phyloP scores from a whole-genome alignment of 64 coral and sea anemone genomes.

The Stichodactyla helianthus region DNA sequence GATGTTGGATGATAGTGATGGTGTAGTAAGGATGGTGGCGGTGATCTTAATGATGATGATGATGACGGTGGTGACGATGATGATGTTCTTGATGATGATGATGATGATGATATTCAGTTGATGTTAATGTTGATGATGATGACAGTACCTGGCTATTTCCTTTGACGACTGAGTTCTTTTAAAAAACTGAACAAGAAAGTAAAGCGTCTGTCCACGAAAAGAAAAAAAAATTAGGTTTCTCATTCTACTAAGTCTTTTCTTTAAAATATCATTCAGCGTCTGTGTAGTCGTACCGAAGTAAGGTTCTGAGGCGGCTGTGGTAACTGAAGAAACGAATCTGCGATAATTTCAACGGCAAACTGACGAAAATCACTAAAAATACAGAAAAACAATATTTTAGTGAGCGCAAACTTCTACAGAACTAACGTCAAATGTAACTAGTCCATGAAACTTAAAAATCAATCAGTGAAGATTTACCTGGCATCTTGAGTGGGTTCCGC shows the following conservation, averaged over 20 bases:
- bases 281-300: slow-evolving; percentile 50
- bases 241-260: not conserved
- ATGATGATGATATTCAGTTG: slow-evolving; percentile 4
- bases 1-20: not conserved
- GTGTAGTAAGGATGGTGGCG: not conserved
- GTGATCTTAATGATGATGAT: not conserved
- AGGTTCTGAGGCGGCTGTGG: slow-evolving; percentile 71
- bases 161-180: slow-evolving; percentile 58
- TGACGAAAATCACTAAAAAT: slow-evolving; percentile 79
- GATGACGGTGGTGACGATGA: not conserved
- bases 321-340: slow-evolving; percentile 66
- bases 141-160: slow-evolving; percentile 74
- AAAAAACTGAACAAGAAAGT: slow-evolving; percentile 74
- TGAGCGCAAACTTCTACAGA: not conserved
- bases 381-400: not conserved
- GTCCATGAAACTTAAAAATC: no score
- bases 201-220: slow-evolving; percentile 56
- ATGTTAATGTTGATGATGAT: no score
- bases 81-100: not conserved
- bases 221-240: not conserved
- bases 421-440: no score
- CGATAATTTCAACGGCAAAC: slow-evolving; percentile 73
- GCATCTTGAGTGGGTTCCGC: slow-evolving; percentile 52
- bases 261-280: not conserved
- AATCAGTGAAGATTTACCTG: slow-evolving; percentile 31